Conservation (phyloP, 2,113 vertebrate genomes). For the Sylvilagus bachmani region DNA sequence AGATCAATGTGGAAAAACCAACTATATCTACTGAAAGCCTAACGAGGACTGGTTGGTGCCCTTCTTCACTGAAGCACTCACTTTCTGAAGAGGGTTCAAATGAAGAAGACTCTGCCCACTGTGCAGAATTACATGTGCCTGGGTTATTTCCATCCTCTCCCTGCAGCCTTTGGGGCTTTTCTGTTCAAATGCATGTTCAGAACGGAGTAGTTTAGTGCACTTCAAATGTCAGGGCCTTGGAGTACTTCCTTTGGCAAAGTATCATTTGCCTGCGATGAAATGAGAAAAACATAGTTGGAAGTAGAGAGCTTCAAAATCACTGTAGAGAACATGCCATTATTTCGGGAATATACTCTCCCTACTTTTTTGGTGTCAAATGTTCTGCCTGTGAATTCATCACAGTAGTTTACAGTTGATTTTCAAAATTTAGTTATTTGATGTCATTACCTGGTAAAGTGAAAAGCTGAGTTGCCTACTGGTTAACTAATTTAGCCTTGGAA, state of each 20-base stretch:
- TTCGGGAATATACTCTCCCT: background rate
- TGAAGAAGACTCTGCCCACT: background rate
- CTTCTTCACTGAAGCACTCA: background rate
- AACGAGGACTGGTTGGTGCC: background rate
- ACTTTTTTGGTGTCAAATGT: background rate
- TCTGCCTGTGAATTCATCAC: constrained; percentile 13
- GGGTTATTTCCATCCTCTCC: background rate
- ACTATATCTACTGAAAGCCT: background rate
- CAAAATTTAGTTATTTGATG: background rate
- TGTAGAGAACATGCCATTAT: background rate
- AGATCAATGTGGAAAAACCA: background rate
- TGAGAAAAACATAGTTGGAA: constrained; percentile 5
- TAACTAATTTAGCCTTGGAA: constrained; percentile 49
- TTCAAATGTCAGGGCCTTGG: background rate
- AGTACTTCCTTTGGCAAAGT: constrained; percentile 45
- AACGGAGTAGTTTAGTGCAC: background rate
- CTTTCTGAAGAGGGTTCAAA: background rate
- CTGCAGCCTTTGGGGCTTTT: background rate
- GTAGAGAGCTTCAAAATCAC: background rate
- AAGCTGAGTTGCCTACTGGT: background rate
- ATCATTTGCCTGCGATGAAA: constrained; percentile 45
- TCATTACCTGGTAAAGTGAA: constrained; percentile 35
- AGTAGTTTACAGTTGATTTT: constrained; percentile 8
- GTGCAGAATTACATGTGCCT: background rate
- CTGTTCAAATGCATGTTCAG: constrained; percentile 47